Conservation (phyloP, 2,888 invertebrate species). For the Sarcophaga subvicina region DNA sequence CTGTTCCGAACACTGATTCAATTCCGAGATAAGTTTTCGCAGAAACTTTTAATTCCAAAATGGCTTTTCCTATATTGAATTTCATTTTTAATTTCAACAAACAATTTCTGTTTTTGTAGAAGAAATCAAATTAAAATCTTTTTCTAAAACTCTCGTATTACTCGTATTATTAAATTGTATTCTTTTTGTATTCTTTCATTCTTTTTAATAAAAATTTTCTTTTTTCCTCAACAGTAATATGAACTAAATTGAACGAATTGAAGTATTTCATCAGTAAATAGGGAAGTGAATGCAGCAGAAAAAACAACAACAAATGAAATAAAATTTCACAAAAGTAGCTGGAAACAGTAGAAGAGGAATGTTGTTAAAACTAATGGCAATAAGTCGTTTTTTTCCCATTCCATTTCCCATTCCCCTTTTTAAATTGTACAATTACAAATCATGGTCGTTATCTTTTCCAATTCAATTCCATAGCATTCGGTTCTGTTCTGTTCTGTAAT, state of each 20-base stretch:
- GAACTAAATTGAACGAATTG: constrained; percentile 16
- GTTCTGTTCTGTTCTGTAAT: constrained; percentile 17
- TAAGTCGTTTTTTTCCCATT: background rate
- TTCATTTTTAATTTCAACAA: too few species aligned
- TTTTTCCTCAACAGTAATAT: background rate
- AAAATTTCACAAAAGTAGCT: too few species aligned
- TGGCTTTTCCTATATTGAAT: too few species aligned
- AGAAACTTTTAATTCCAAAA: too few species aligned
- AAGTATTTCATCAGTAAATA: background rate
- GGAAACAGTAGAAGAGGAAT: too few species aligned
- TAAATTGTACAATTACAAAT: constrained; percentile 40
- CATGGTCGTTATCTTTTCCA: constrained; percentile 37
- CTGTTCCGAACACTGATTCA: too few species aligned
- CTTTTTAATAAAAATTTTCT: background rate
- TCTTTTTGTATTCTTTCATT: background rate
- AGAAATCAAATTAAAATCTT: too few species aligned
- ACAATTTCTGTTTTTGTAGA: too few species aligned
- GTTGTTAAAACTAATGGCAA: constrained; percentile 2
- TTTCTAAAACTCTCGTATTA: too few species aligned
- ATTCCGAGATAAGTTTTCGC: too few species aligned
- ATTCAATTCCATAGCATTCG: constrained; percentile 8
- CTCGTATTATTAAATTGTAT: too few species aligned
- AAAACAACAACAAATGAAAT: background rate
- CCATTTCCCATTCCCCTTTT: background rate
- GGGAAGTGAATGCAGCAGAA: background rate